Conservation (phyloP, 2,888 invertebrate genomes). For the Melieria crassipennis region DNA sequence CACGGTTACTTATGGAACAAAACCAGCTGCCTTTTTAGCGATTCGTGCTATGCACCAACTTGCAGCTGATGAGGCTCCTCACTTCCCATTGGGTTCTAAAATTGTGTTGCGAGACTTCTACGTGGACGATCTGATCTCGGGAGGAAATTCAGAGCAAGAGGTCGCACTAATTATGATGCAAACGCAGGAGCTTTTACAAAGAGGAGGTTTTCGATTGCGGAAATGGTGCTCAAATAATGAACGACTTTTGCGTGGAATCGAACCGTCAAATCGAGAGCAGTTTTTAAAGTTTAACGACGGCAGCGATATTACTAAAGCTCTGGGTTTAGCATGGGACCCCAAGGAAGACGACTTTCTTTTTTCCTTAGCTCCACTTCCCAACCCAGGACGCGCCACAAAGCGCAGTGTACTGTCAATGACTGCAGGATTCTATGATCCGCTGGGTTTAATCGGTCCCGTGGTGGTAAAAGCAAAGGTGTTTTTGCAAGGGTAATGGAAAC, state of each 20-base stretch:
- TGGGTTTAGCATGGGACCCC: constrained; percentile 31
- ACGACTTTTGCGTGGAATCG: constrained; percentile 10
- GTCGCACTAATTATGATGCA: constrained; percentile 34
- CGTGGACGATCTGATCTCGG: constrained; percentile 45
- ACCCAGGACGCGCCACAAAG: constrained; percentile 16
- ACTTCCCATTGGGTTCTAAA: constrained; percentile 40
- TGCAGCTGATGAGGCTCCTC: constrained; percentile 51
- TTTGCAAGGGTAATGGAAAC: constrained; percentile 40
- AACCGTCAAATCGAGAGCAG: constrained; percentile 8
- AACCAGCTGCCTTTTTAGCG: constrained; percentile 36
- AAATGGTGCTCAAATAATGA: constrained; percentile 42
- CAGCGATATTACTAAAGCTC: constrained; percentile 27
- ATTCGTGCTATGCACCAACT: constrained; percentile 38
- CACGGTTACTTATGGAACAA: constrained; percentile 30
- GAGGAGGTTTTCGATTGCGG: constrained; percentile 34
- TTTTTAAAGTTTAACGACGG: constrained; percentile 31
- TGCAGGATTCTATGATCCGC: constrained; percentile 37
- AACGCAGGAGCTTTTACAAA: constrained; percentile 25
- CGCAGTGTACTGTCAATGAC: constrained; percentile 33
- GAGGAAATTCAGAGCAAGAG: constrained; percentile 33
- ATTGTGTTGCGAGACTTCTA: constrained; percentile 42
- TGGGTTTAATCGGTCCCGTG: constrained; percentile 71
- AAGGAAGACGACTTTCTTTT: constrained; percentile 15
- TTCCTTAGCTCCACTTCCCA: background rate
- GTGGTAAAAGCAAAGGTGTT: constrained; percentile 40